A percentile compares a stretch with the other conserved stretches of the same genome.
phyloP scores from a whole-genome alignment of 2,888 invertebrate species.

The Zele albiditarsus region DNA sequence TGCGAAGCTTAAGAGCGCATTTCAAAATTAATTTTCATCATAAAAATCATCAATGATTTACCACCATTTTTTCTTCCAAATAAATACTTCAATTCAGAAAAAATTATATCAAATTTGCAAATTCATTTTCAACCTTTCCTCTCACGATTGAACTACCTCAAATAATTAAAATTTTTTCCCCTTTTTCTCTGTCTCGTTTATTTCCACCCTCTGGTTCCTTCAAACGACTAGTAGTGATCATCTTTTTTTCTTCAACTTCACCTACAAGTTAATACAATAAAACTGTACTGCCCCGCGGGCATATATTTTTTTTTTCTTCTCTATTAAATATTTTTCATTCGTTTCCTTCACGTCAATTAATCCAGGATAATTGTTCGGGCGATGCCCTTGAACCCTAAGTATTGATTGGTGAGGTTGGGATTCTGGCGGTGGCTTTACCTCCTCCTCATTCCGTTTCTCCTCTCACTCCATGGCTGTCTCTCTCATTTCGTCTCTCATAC shows the following conservation, averaged over 20 bases:
- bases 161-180: background rate
- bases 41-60: no score
- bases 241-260: background rate
- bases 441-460: slow-evolving; percentile 57
- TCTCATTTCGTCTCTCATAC: slow-evolving; percentile 33
- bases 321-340: slow-evolving; percentile 16
- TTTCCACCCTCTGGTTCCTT: background rate
- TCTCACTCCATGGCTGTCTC: background rate
- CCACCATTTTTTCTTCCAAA: no score
- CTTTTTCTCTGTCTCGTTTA: background rate
- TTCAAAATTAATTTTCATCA: no score
- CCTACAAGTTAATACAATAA: background rate
- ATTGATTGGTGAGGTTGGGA: slow-evolving; percentile 71
- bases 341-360: slow-evolving; percentile 62
- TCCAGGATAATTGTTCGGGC: slow-evolving; percentile 71
- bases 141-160: no score
- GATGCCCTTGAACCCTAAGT: slow-evolving; percentile 73
- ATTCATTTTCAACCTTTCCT: no score
- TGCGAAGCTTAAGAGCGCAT: no score
- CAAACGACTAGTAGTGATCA: background rate
- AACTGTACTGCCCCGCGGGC: background rate
- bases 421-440: slow-evolving; percentile 65
- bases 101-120: no score
- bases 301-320: slow-evolving; percentile 33
- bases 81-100: no score